Conservation (phyloP, 2,113 vertebrate species). For the Pavo muticus region DNA sequence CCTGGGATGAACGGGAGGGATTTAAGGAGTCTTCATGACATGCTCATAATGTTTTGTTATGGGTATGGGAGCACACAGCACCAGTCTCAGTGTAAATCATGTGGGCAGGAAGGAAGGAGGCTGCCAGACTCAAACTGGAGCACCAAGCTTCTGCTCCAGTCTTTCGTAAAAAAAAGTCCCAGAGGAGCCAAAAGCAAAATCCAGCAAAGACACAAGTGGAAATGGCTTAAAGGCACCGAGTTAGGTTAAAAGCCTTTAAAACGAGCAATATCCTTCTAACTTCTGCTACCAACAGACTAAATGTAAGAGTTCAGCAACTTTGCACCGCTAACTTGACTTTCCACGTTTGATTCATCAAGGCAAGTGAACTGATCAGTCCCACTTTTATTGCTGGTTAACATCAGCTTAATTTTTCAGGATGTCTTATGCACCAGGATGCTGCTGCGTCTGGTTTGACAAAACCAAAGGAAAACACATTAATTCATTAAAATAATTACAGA, state of each 20-base stretch:
- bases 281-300: neutral
- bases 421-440: neutral
- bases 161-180: neutral
- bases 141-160: neutral
- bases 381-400: neutral
- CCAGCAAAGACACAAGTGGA: slow-evolving; percentile 32
- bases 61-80: neutral
- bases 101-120: neutral
- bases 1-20: neutral
- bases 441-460: neutral
- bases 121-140: neutral
- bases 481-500: neutral
- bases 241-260: slow-evolving; percentile 10
- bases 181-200: slow-evolving; percentile 27
- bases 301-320: neutral
- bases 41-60: neutral
- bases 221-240: neutral
- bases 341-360: neutral
- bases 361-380: neutral
- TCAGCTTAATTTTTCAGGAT: slow-evolving; percentile 24
- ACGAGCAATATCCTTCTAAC: neutral
- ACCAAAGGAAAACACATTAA: neutral
- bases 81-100: neutral
- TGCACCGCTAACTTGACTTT: neutral
- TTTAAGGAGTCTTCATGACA: neutral